Evolutionary conservation across 53 echinoderm and acorn worm genomes (phyloP), one percentile per base, ranked within the genome.

Genomic region (Paracentrotus lividus): DNA sequence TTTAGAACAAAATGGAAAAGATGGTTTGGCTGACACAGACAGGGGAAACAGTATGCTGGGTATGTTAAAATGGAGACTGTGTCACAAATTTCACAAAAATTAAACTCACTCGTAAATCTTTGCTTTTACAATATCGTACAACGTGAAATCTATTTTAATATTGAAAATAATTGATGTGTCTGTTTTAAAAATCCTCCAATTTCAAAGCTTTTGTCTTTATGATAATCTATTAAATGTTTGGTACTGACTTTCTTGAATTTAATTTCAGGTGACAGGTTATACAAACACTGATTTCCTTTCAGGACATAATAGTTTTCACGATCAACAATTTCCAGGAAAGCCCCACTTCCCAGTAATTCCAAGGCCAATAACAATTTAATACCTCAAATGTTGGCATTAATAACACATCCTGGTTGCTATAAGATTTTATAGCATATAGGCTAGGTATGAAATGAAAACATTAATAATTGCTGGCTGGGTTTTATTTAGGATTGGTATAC

Each of bases 391-490:
- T 78, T 78, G 18, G 75, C 36, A 75, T 75, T 16, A 38, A 45
- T 24, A n/a, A n/a, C n/a, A n/a, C 10, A 78, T 78, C 78, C 78
- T 78, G 44, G n/a, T 78, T 31, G 15, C 45, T 7, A 78, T 78
- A 78, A 43, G 24, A 78, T 78, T 78, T 78, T 78, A 78, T 78
- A n/a, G n/a, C n/a, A n/a, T n/a, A n/a, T n/a, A n/a, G n/a, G n/a
- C n/a, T n/a, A 78, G 78, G 44, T 33, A 43, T 45, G 5, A 78
- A 47, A n/a, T 78, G 45, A 6, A 18, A 8, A 32, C 32, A 6
- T 65, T 8, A 29, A 29, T 6, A 27, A 51, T 12, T 51, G 51
- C 12, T 51, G 12, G 12, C 7, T 6, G 51, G 51, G 51, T 6
- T 8, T 6, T 6, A 12, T 6, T 12, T 8, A 12, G 12, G 51